Conservation (phyloP, 2,113 vertebrate genomes). For the Cygnus buccinator region DNA sequence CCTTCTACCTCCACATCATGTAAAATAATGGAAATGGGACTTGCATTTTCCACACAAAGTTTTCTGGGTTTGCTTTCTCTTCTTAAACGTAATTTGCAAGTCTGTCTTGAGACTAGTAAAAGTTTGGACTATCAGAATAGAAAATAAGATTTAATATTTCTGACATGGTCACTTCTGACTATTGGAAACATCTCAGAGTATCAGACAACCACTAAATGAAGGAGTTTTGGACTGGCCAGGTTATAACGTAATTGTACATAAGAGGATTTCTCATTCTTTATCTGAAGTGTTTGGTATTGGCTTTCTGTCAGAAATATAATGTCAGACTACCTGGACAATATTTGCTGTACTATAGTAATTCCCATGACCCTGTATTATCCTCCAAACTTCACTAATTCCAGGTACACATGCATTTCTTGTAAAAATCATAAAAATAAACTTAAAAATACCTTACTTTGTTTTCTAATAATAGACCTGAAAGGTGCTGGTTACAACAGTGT, state of each 20-base stretch:
- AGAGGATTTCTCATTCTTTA: conserved; percentile 13
- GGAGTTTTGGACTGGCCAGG: neutral
- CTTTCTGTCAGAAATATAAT: conserved; percentile 50
- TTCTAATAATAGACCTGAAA: neutral
- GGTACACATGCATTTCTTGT: neutral
- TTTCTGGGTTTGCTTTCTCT: neutral
- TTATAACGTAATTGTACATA: conserved; percentile 1
- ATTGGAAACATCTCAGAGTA: neutral
- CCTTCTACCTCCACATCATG: accelerated
- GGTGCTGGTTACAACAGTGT: neutral
- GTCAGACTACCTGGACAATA: neutral
- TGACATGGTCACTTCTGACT: neutral
- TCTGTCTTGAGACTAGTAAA: neutral
- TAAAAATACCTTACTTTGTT: neutral
- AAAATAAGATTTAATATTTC: conserved; percentile 4
- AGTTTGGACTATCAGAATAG: neutral
- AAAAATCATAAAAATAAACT: neutral
- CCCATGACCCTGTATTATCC: neutral
- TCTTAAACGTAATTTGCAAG: neutral
- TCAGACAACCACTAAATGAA: neutral
- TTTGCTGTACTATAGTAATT: neutral
- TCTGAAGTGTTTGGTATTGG: conserved; percentile 6
- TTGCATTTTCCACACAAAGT: neutral
- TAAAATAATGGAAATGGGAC: neutral
- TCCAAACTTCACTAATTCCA: neutral